Conservation (phyloP, 2,797 vertebrate genomes). For the Eulemur albifrons region DNA sequence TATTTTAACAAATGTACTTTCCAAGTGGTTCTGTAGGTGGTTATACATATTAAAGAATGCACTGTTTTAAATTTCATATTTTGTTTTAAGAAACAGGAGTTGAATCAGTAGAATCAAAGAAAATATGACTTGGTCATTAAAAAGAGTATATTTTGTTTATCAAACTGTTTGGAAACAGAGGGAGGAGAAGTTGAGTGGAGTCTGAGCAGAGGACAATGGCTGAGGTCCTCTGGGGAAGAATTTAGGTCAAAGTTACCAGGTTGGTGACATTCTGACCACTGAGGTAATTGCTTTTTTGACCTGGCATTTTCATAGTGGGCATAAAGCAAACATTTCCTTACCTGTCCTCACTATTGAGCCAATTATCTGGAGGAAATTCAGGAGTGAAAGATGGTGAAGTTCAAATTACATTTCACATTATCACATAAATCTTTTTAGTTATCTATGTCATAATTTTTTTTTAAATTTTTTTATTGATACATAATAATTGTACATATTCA, state of each 20-base stretch:
- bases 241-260: neutral
- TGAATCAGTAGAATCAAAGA: neutral
- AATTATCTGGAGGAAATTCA: neutral
- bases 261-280: neutral
- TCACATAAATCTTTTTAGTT: neutral
- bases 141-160: neutral
- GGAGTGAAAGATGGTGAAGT: neutral
- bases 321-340: neutral
- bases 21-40: neutral
- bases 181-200: neutral
- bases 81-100: neutral
- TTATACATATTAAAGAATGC: neutral
- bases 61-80: neutral
- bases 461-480: no score
- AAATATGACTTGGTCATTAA: neutral
- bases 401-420: neutral
- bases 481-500: no score
- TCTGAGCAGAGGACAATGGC: neutral
- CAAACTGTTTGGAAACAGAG: neutral
- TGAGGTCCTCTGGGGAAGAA: neutral
- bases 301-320: neutral
- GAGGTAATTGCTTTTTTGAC: neutral
- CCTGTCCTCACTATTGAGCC: neutral
- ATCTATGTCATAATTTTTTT: neutral
- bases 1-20: neutral